Percentiles rank a stretch among this genome's conserved stretches.
Conservation (phyloP, 2,113 vertebrate genomes). For the Labrus mixtus region DNA sequence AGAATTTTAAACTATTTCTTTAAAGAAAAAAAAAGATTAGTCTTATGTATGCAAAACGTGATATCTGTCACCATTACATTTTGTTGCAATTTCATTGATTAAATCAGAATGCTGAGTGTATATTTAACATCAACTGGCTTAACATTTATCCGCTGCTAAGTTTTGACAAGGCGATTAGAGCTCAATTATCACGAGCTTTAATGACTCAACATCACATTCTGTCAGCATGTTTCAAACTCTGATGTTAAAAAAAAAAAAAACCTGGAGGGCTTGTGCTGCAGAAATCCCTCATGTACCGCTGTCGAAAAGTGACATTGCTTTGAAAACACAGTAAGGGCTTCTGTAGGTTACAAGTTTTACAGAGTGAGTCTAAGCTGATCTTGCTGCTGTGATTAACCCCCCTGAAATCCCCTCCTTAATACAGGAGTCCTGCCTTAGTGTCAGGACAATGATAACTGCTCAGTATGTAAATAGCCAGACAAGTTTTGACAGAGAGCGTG, state of each 20-base stretch:
- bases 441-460: constrained; percentile 29
- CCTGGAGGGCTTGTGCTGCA: constrained; percentile 7
- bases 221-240: constrained; percentile 7
- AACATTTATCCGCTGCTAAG: constrained; percentile 14
- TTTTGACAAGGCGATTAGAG: constrained; percentile 51
- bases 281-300: constrained; percentile 8
- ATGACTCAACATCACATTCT: constrained; percentile 17
- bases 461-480: constrained; percentile 51
- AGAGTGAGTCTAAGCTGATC: constrained; percentile 23
- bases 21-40: background rate
- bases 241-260: constrained; percentile 18
- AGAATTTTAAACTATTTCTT: background rate
- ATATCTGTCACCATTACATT: background rate
- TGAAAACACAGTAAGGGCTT: constrained; percentile 43
- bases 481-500: constrained; percentile 44
- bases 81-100: background rate
- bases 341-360: constrained; percentile 40
- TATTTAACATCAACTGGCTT: background rate
- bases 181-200: constrained; percentile 39
- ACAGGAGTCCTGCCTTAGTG: constrained; percentile 36
- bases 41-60: background rate
- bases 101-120: background rate
- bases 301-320: constrained; percentile 53
- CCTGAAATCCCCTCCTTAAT: background rate
- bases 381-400: constrained; percentile 45